Percentiles rank a stretch among this genome's conserved stretches.
Evolutionary conservation across 2,113 vertebrate genomes (phyloP).

Genomic region (Callithrix jacchus): DNA sequence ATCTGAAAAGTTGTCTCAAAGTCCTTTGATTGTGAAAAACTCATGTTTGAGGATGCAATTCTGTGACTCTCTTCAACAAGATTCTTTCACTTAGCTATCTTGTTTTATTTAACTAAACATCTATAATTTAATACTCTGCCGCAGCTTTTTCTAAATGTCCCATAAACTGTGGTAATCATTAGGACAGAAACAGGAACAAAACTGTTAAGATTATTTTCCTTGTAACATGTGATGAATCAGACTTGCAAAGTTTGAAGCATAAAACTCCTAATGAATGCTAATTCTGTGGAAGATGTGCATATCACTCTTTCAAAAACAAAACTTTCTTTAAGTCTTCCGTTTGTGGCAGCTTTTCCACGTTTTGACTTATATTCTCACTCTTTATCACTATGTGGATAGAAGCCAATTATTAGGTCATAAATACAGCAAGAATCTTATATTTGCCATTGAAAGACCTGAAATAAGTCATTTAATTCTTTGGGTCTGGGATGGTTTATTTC

Average conservation of each 20-base stretch:
- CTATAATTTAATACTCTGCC: slow-evolving; percentile 47
- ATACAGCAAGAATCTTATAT: background rate
- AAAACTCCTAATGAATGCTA: background rate
- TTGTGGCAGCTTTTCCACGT: background rate
- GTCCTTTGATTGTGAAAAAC: slow-evolving; percentile 43
- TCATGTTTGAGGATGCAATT: background rate
- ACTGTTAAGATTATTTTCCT: slow-evolving; percentile 17
- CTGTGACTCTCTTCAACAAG: background rate
- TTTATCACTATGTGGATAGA: background rate
- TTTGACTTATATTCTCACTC: background rate
- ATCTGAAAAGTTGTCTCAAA: slow-evolving; percentile 38
- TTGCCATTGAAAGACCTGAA: background rate
- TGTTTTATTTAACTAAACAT: slow-evolving; percentile 52
- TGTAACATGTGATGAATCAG: slow-evolving; percentile 13
- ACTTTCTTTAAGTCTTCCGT: slow-evolving; percentile 42
- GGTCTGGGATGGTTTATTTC: background rate
- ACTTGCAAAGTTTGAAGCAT: background rate
- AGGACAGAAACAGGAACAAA: slow-evolving; percentile 43
- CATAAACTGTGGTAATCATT: slow-evolving; percentile 2
- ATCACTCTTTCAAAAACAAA: slow-evolving; percentile 12
- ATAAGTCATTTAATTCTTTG: background rate
- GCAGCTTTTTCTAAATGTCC: slow-evolving; percentile 5
- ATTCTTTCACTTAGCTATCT: slow-evolving; percentile 37
- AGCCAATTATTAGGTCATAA: background rate
- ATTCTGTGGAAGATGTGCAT: background rate